Base-by-base conservation (phyloP, 2,797 vertebrate species). In the Staurois parvus region DNA sequence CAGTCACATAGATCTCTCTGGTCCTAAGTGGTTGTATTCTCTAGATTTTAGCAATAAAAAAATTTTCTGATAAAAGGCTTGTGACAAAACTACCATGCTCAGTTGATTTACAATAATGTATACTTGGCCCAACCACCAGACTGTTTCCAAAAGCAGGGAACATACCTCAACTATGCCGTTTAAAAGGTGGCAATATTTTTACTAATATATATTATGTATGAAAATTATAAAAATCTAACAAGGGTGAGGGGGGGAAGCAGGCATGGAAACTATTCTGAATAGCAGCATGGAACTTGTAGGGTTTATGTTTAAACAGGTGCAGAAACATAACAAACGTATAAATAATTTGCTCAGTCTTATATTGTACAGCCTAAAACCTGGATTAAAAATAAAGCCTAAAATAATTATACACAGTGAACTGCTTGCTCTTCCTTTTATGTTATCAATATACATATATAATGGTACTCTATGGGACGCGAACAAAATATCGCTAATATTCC, bases 331-430 rank as follows among this genome's bases (percentile, higher is more conserved):
- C 21, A 34, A 59, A 66, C n/a, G 15, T 70, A 74, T 72, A 66
- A 67, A 81, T 40, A 21, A 72, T 40, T 68, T 79, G 32, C 66
- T 19, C 34, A 83, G 79, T 74, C 56, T 73, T 17, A 32, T 72
- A 29, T 48, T 59, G 64, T 59, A 82, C 29, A 92, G 88, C 91
- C 87, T 89, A 90, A 91, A 92, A 91, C 87, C 91, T 92, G 91
- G 89, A 73, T 93, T 91, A 91, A 92, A 93, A 92, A 92, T 90
- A 93, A 91, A 93, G 88, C 92, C 94, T 94, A 92, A 95, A 96
- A 94, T 94, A 95, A 95, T 88, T 82, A 76, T 91, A 92, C 91
- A 90, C 89, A 93, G 91, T 92, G 91, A 94, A 93, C 91, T 90
- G 19, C 11, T 91, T 91, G 32, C 40, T 26, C 28, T 91, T 91